Evolutionary conservation across 2,888 invertebrate genomes (phyloP).

Genomic region (Galeruca laticollis): DNA sequence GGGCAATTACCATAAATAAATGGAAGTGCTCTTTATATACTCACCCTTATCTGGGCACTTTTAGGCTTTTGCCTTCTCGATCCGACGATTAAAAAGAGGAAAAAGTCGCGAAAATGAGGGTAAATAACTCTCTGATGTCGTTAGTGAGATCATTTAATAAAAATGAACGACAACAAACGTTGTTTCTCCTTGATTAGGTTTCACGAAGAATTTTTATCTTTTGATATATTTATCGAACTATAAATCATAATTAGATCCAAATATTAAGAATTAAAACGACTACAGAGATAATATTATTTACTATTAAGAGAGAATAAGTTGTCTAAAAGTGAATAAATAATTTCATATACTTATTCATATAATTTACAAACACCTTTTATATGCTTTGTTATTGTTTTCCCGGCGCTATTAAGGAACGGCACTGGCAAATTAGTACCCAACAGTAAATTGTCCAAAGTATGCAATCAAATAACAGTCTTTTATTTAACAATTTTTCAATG

Average conservation of each 20-base stretch:
- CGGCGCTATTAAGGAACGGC: no score
- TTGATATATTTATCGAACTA: constrained; percentile 1
- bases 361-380: no score
- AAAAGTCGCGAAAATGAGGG: constrained; percentile 35
- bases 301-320: no score
- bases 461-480: no score
- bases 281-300: no score
- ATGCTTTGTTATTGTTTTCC: no score
- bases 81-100: constrained; percentile 38
- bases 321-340: no score
- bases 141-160: constrained; percentile 30
- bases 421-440: no score
- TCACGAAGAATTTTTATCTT: constrained; percentile 11
- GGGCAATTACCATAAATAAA: constrained; percentile 66
- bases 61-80: constrained; percentile 43
- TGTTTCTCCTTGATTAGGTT: not conserved
- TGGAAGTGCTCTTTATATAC: constrained; percentile 62
- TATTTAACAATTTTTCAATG: no score
- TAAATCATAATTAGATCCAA: not conserved
- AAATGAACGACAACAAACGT: constrained; percentile 21
- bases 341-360: no score
- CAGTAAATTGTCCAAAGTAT: no score
- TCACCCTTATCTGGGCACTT: constrained; percentile 33
- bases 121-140: constrained; percentile 25
- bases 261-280: no score